Base-by-base conservation (phyloP, 2,113 vertebrate genomes). In the Lethenteron reissneri region DNA sequence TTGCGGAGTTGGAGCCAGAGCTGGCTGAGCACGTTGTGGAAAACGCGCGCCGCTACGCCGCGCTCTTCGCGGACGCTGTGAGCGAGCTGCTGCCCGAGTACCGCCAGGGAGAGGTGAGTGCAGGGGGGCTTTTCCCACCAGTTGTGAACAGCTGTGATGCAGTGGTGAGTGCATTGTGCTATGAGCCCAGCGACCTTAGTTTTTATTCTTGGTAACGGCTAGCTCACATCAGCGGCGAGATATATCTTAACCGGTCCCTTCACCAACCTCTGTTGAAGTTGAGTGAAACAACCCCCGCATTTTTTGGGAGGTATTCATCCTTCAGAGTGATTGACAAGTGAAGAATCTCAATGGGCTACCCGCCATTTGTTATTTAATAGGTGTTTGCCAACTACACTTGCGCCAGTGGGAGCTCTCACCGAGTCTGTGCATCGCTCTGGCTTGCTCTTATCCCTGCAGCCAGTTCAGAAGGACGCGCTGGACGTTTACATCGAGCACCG, bases 401-500 rank as follows among this genome's bases (percentile, higher is more conserved):
- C 57, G 70, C n/a, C 12, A 15, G 25, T 71, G 19, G 56, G 41
- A 17, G 17, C 14, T n/a, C 14, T 19, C 15, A 71, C 56, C 17
- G 70, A 10, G 56, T 14, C 9, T 19, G 17, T 15, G 56, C n/a
- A 56, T 56, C 56, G 17, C 15, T 71, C 15, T 19, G 17, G n/a
- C 9, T 56, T 12, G 6, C 1, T 2, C 0, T 2, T 3, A 13
- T 9, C 10, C 7, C 1, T 57, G 1, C 69, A 94, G 90, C 78
- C 85, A n/a, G 80, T 84, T 56, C 83, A 79, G 58, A 90, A 85
- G 76, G 89, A 95, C 58, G 83, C 85, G 0, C 19, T 95, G 75
- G 90, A 95, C 2, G 86, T 95, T 13, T 95, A 91, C 76, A 87
- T 92, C 21, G 88, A 95, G 72, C 90, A 95, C 76, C 80, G 89